phyloP scores from a whole-genome alignment of 2,113 vertebrate species.

The Petromus typicus region DNA sequence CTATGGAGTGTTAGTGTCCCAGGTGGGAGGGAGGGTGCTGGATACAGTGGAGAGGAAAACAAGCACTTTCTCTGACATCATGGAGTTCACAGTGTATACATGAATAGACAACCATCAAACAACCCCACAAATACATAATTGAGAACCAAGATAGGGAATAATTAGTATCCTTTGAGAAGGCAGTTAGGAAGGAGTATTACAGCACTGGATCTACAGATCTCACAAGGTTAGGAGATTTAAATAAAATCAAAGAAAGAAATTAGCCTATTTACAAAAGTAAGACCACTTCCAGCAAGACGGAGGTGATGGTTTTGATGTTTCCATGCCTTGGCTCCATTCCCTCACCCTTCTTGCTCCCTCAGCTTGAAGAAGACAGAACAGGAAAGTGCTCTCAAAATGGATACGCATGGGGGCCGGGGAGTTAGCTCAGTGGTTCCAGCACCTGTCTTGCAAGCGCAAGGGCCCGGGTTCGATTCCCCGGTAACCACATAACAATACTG shows the following conservation, averaged over 20 bases:
- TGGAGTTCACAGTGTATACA: not conserved
- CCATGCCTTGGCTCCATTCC: not conserved
- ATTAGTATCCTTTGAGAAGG: not conserved
- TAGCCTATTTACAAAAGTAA: not conserved
- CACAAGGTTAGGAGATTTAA: not conserved
- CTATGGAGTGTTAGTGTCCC: not conserved
- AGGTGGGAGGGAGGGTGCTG: not conserved
- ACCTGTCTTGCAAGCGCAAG: too few relatives aligned
- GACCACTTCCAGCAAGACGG: not conserved
- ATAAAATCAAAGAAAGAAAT: slow-evolving; percentile 6
- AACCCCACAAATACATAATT: not conserved
- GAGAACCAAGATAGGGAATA: not conserved
- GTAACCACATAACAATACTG: too few relatives aligned
- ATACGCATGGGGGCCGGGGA: too few relatives aligned
- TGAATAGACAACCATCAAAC: not conserved
- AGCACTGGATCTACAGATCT: not conserved
- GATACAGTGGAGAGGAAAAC: not conserved
- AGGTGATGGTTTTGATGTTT: not conserved
- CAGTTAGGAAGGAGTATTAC: not conserved
- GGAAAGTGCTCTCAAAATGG: not conserved
- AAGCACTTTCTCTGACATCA: not conserved
- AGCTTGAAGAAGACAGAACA: not conserved
- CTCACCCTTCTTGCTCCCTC: not conserved
- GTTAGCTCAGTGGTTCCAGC: too few relatives aligned
- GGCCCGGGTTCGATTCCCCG: too few relatives aligned